Base-by-base conservation (phyloP, 1,140 invertebrate species). In the Platyura marginata region DNA sequence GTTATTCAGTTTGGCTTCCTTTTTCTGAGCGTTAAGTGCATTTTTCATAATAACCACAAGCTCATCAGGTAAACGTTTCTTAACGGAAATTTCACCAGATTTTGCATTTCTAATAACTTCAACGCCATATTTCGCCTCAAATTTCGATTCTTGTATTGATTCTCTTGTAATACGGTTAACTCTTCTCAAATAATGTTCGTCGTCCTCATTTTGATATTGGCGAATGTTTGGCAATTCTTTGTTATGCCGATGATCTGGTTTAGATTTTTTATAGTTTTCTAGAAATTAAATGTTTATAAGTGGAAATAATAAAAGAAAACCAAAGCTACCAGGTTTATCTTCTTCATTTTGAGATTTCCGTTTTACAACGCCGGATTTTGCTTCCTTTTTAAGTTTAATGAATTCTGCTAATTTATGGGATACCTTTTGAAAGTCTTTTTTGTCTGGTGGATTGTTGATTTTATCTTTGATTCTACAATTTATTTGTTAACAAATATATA, bases 61-160 rank as follows among this genome's bases (percentile, higher is more conserved):
- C 48, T 72, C 65, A 25, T 65, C 60, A 46, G 65, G 66, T 1
- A 54, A 49, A 1, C 49, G 48, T 46, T 69, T 73, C 29, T 57
- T 53, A 10, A 70, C 19, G 6, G 63, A 59, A 20, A 71, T 57
- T 21, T 59, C 44, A 2, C 70, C 70, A 3, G 67, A 69, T 37
- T 59, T 48, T 0, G 54, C 41, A 51, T 72, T 57, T 13, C 69
- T 50, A 36, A 67, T 56, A 0, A 73, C 61, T 43, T 67, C 56
- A 0, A 74, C 70, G 16, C 60, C 59, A 44, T 61, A 74, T 41
- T 74, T 72, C 3, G 60, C 59, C 46, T 73, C 71, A 46, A 72
- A 73, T 16, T 58, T 54, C 3, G 68, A 63, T 48, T 71, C 68
- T 10, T 64, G 63, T 1, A 72, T 41, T 23, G 69, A 68, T 21